Evolutionary conservation across 2,113 vertebrate species (phyloP).

Genomic region (Bostrychus sinensis): DNA sequence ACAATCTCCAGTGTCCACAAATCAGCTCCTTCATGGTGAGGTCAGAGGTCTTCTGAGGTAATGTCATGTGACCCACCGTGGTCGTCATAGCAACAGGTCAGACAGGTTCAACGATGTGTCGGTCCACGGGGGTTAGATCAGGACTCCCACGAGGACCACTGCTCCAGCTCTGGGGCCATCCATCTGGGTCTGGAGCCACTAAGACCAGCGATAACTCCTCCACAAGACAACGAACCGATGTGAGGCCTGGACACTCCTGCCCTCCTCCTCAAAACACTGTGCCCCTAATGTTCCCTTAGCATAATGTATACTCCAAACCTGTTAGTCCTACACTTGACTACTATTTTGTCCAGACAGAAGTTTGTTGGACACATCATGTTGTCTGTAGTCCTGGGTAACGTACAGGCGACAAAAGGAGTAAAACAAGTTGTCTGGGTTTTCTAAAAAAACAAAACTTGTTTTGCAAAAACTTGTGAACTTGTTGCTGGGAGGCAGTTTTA

Average conservation of each 20-base stretch:
- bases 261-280: no score
- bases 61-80: slow-evolving; percentile 11
- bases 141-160: neutral
- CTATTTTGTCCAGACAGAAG: neutral
- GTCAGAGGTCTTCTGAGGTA: slow-evolving; percentile 29
- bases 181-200: slow-evolving; percentile 35
- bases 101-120: slow-evolving; percentile 48
- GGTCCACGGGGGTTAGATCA: slow-evolving; percentile 44
- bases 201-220: slow-evolving; percentile 28
- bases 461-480: slow-evolving; percentile 12
- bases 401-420: neutral
- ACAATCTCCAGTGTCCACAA: no score
- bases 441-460: neutral
- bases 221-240: no score
- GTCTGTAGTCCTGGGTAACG: neutral
- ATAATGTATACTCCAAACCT: no score
- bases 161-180: slow-evolving; percentile 7
- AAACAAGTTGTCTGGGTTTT: neutral
- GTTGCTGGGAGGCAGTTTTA: no score
- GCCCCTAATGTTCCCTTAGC: neutral
- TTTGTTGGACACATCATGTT: neutral
- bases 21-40: slow-evolving; percentile 8
- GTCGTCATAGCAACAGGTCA: slow-evolving; percentile 57
- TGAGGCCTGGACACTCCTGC: no score
- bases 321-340: no score